Evolutionary conservation across 2,113 vertebrate species (phyloP), one percentile per base, ranked within the genome.

Genomic region (Cyanoramphus novaezelandiae): DNA sequence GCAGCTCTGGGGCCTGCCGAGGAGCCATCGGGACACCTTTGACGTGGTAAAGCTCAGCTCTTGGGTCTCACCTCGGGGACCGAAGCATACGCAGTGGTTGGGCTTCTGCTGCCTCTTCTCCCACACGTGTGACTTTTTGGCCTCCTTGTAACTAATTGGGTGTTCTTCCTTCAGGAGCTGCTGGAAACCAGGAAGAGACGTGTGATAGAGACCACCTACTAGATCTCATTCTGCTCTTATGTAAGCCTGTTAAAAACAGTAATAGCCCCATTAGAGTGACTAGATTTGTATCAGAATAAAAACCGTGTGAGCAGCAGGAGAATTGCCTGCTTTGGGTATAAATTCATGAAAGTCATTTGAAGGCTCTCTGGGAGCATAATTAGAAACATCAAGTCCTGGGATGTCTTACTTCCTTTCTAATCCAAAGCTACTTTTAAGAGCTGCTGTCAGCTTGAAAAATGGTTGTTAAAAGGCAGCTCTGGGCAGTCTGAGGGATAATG

Each of bases 381-480:
- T 95, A 95, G 87, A 96, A 95, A 94, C 94, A 95, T 27, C 67
- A 90, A 93, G 82, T 85, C 96, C 94, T 93, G 89, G 90, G 92
- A 95, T 82, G 70, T 69, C 84, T 96, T 90, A 84, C 87, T 94
- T 82, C 70, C 92, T 94, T 90, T 90, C 85, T 77, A 94, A 91
- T 91, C 67, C 92, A 90, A 91, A 91, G 69, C 87, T 76, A 37
- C 90, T 94, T 92, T 86, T 68, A 84, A 78, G 69, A 92, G 83
- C 88, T 92, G 86, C 72, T 81, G 82, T 77, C 90, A 90, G 69
- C 71, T 84, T 86, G 68, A 89, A 72, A 93, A 93, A 63, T 41
- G 37, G 31, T 91, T 93, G 71, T 94, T 95, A 64, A 92, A 81
- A 90, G 59, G 62, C 68, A 88, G 41, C 31, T 50, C 29, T 43